A percentile compares a stretch with the other conserved stretches of the same genome.
Evolutionary conservation across 2,113 vertebrate genomes (phyloP).

Genomic region (Odontesthes bonariensis): DNA sequence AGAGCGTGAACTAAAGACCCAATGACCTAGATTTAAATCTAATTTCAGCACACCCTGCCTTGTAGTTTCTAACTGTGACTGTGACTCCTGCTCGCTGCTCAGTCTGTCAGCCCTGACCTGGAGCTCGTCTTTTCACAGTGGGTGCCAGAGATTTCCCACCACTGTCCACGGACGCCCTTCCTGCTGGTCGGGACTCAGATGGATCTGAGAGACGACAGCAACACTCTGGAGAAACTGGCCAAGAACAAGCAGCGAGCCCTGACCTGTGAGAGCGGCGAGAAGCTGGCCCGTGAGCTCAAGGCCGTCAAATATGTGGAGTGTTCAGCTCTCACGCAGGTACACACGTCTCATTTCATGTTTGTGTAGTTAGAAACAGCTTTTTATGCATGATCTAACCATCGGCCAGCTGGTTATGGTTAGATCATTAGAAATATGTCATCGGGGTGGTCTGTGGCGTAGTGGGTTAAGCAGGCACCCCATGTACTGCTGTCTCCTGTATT

Average conservation of each 20-base stretch:
- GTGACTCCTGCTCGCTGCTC: too few species aligned
- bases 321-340: conserved; percentile 93
- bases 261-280: conserved; percentile 91
- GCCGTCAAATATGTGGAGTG: conserved; percentile 98
- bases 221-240: conserved; percentile 95
- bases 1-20: too few species aligned
- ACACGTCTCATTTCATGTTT: neutral
- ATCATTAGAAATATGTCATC: too few species aligned
- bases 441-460: too few species aligned
- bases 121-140: conserved; percentile 80
- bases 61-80: too few species aligned
- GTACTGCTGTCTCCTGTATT: too few species aligned
- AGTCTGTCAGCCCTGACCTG: conserved; percentile 1
- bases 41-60: neutral
- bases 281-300: conserved; percentile 92
- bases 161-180: conserved; percentile 97
- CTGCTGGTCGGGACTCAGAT: conserved; percentile 97
- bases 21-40: neutral
- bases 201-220: conserved; percentile 94
- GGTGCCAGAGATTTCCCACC: conserved; percentile 98
- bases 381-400: neutral
- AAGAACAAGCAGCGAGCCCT: conserved; percentile 99
- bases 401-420: neutral
- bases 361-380: neutral
- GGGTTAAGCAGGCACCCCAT: too few species aligned